Conservation (phyloP, 2,888 invertebrate species). For the Anoplius nigerrimus region DNA sequence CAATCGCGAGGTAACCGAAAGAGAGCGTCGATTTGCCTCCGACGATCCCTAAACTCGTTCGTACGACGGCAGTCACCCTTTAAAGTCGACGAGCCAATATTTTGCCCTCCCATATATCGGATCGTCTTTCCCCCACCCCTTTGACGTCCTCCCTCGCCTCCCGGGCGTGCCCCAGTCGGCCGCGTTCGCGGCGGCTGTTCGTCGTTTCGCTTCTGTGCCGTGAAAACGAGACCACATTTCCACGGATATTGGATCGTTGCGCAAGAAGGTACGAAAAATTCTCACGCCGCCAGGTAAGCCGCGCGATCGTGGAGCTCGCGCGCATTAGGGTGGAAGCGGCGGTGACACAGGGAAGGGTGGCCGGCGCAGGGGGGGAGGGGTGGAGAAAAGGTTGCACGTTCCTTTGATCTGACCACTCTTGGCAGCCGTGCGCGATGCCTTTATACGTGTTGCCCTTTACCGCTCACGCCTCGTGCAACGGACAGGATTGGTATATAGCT, state of each 20-base stretch:
- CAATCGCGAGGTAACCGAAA: no score
- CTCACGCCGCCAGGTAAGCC: slow-evolving; percentile 37
- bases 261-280: slow-evolving; percentile 32
- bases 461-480: neutral
- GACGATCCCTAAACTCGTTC: neutral
- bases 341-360: slow-evolving; percentile 1
- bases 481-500: neutral
- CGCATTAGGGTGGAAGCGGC: slow-evolving; percentile 1
- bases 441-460: slow-evolving; percentile 1
- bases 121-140: neutral
- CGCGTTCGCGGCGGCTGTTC: neutral
- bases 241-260: slow-evolving; percentile 57
- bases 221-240: slow-evolving; percentile 44
- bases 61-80: neutral
- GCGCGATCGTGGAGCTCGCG: slow-evolving; percentile 27
- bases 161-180: neutral
- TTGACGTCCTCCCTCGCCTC: neutral
- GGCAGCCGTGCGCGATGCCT: neutral
- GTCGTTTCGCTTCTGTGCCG: slow-evolving; percentile 9
- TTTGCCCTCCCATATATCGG: neutral
- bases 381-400: neutral
- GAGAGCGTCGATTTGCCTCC: no score
- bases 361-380: slow-evolving; percentile 1
- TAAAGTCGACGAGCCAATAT: slow-evolving; percentile 15
- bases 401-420: slow-evolving; percentile 17